A percentile compares a stretch with the other conserved stretches of the same genome.
phyloP scores from a whole-genome alignment of 2,797 vertebrate species.

The Silurus lanzhouensis region DNA sequence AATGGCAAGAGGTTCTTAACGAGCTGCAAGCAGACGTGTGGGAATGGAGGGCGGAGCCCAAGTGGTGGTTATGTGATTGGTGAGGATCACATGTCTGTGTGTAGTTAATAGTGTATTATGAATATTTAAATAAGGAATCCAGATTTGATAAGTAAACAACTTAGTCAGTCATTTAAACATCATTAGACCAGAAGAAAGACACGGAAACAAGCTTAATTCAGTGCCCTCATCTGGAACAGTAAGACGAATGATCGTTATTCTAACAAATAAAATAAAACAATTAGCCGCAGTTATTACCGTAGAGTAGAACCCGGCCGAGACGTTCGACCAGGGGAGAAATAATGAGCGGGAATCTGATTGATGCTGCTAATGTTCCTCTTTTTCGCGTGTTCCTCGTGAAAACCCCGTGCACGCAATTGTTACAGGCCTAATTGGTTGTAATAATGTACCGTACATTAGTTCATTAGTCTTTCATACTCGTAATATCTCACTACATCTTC shows the following conservation, averaged over 20 bases:
- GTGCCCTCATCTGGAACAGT: not conserved
- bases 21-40: too few species aligned
- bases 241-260: not conserved
- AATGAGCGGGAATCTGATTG: not conserved
- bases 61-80: too few species aligned
- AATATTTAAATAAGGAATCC: too few species aligned
- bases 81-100: too few species aligned
- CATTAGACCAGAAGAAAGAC: too few species aligned
- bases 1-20: too few species aligned
- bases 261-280: not conserved
- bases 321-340: not conserved
- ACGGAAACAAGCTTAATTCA: too few species aligned
- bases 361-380: constrained; percentile 7
- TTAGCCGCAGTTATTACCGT: not conserved
- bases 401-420: not conserved
- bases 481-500: constrained; percentile 37
- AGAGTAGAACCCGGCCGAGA: not conserved
- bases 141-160: too few species aligned
- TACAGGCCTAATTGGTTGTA: constrained; percentile 40
- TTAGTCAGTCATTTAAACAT: too few species aligned
- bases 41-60: too few species aligned
- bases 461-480: constrained; percentile 37
- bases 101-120: too few species aligned
- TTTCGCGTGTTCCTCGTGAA: not conserved
- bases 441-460: constrained; percentile 40